Evolutionary conservation across 1,140 invertebrate genomes (phyloP), one percentile per base, ranked within the genome.

Genomic region (Diorhabda carinulata): DNA sequence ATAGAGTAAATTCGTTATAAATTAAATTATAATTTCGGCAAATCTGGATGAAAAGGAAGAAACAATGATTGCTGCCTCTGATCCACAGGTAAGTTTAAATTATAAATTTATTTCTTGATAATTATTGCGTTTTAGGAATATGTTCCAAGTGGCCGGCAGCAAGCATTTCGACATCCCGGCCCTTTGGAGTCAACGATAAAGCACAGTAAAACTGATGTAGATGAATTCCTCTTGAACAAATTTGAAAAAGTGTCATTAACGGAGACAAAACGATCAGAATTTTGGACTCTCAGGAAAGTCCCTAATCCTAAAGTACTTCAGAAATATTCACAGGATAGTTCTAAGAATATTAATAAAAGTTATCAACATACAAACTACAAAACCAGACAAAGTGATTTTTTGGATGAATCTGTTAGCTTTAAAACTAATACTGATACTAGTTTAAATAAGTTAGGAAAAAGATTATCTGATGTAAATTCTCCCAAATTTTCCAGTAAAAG

Each of bases 101-200:
- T 73, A 61, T 77, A 44, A 64, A 70, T 71, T 60, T 45, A 71
- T 72, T 67, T 25, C 4, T n/a, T 52, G 40, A 64, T 57, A 9
- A 10, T 59, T 9, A 52, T 6, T 5, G 47, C 47, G 9, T 52
- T 52, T 52, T 9, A 93, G 91, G 93, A 95, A 84, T 96, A 92
- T 86, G 86, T 92, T 84, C 94, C 94, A 77, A 91, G 91, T 85
- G 94, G 94, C 77, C 87, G 93, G 81, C 88, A 91, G 79, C 90
- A 92, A 81, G 83, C 92, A 78, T 81, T 85, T 62, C 87, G 87
- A 61, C 94, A 96, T 85, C 94, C 94, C 62, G 90, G 91, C 68
- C 80, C 82, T 44, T 67, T 81, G 81, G 78, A 84, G 83, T 63
- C 83, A 79, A 65, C 76, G 72, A 44, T 70, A 77, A 80, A 70